These are phyloP conservation scores for Trichogramma dendrolimi DNA, from an alignment of 2,888 invertebrate genomes.

Conservation along the genomic window DNA sequence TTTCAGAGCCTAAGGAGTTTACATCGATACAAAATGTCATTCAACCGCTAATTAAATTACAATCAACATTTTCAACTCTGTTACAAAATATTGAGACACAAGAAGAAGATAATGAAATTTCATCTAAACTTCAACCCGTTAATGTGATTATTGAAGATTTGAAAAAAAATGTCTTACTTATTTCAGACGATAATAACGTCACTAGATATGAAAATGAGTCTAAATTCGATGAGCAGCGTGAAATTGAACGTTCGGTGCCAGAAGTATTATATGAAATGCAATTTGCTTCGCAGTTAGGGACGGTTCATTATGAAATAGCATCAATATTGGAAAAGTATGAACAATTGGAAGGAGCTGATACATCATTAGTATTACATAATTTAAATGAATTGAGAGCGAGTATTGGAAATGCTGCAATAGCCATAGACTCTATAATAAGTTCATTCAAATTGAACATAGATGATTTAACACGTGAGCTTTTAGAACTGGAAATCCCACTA, in stretches of 20 bases:
- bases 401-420: slow-evolving; percentile 39
- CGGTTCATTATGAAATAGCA: slow-evolving; percentile 41
- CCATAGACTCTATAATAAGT: slow-evolving; percentile 35
- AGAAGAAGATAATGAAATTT: slow-evolving; percentile 25
- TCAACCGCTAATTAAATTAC: slow-evolving; percentile 61
- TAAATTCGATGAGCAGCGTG: neutral
- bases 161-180: slow-evolving; percentile 24
- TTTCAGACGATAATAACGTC: slow-evolving; percentile 12
- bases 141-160: slow-evolving; percentile 40
- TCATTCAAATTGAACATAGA: slow-evolving; percentile 30
- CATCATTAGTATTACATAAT: slow-evolving; percentile 30
- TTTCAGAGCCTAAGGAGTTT: slow-evolving; percentile 50
- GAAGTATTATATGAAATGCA: slow-evolving; percentile 1
- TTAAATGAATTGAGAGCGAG: slow-evolving; percentile 39
- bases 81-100: slow-evolving; percentile 59
- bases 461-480: slow-evolving; percentile 36
- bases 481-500: slow-evolving; percentile 38
- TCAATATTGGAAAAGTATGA: slow-evolving; percentile 38
- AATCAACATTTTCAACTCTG: slow-evolving; percentile 63
- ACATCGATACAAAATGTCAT: slow-evolving; percentile 59
- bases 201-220: no score
- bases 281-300: slow-evolving; percentile 37
- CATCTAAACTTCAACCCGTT: slow-evolving; percentile 33
- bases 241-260: neutral
- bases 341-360: slow-evolving; percentile 18